These are phyloP conservation scores for Paramormyrops hopkinsi DNA, from an alignment of 2,797 vertebrate genomes.

Conservation along the genomic window DNA sequence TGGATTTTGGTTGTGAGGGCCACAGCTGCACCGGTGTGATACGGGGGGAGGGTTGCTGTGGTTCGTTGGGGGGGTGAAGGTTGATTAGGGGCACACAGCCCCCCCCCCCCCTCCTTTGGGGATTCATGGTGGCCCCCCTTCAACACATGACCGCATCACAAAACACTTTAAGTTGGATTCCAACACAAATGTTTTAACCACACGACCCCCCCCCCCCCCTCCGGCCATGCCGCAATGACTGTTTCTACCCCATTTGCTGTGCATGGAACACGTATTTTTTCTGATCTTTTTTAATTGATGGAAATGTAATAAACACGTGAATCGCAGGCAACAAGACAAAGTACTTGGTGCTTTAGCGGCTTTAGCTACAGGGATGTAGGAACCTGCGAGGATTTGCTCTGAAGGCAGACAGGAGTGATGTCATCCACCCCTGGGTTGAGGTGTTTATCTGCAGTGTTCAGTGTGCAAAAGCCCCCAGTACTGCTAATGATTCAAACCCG, in stretches of 20 bases:
- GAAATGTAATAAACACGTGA: background rate
- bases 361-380: background rate
- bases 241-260: background rate
- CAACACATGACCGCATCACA: background rate
- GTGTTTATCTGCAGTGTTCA: constrained; percentile 23
- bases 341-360: background rate
- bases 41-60: background rate
- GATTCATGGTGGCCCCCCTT: background rate
- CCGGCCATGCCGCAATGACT: background rate
- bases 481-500: background rate
- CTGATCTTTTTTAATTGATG: background rate
- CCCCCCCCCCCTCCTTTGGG: background rate
- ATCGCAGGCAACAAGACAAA: background rate
- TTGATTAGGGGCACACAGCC: background rate
- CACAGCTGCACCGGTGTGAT: background rate
- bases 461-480: background rate
- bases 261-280: constrained; percentile 24
- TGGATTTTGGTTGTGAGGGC: background rate
- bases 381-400: background rate
- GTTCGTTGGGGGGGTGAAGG: background rate
- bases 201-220: background rate
- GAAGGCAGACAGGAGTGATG: background rate
- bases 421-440: background rate
- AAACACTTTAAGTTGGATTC: background rate
- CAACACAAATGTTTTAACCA: constrained; percentile 24